Evolutionary conservation across 2,888 invertebrate genomes (phyloP).

Genomic region (Teleogryllus oceanicus): DNA sequence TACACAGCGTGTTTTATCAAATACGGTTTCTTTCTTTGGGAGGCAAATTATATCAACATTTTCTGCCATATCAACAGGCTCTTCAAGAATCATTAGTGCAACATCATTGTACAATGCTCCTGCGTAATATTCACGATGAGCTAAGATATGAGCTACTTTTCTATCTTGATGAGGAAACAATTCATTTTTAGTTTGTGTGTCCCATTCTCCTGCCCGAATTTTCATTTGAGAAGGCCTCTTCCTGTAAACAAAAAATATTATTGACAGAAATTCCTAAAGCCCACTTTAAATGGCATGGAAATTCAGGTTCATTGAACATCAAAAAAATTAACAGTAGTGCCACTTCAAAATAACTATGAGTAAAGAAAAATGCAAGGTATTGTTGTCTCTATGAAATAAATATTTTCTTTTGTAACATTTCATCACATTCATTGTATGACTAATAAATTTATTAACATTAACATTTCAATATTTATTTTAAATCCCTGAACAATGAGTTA

Average conservation of each 20-base stretch:
- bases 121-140: constrained; percentile 62
- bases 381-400: too few species aligned
- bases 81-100: constrained; percentile 63
- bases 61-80: constrained; percentile 58
- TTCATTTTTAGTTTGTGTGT: constrained; percentile 70
- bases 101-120: constrained; percentile 71
- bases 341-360: too few species aligned
- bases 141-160: constrained; percentile 54
- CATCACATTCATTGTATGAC: too few species aligned
- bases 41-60: constrained; percentile 70
- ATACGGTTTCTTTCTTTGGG: constrained; percentile 52
- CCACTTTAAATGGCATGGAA: too few species aligned
- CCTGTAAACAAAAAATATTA: constrained; percentile 36
- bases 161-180: constrained; percentile 68
- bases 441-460: too few species aligned
- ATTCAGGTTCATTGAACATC: too few species aligned
- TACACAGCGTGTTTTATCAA: constrained; percentile 57
- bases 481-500: too few species aligned
- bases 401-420: too few species aligned
- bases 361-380: too few species aligned
- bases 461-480: too few species aligned
- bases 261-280: too few species aligned
- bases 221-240: constrained; percentile 20
- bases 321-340: too few species aligned
- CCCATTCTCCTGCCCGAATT: constrained; percentile 55